Evolutionary conservation across 2,888 invertebrate species (phyloP).

Genomic region (Acronicta leporina): DNA sequence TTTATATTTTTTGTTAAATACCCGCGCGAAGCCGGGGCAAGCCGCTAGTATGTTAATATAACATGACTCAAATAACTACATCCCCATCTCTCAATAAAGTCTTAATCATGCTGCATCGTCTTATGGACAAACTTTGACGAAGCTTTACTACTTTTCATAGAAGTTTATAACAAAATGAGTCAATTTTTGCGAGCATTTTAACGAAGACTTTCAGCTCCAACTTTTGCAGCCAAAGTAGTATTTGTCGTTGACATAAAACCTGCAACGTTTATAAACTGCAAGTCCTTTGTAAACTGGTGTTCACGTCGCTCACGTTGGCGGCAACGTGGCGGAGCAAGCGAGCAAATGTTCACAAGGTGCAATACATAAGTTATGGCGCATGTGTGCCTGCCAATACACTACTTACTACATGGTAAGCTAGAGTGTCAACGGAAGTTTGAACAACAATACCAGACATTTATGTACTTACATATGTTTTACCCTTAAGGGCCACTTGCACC

Average conservation of each 20-base stretch:
- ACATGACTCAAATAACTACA: no score
- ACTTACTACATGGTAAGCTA: not conserved
- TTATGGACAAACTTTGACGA: no score
- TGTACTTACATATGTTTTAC: not conserved
- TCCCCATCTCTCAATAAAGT: no score
- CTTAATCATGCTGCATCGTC: no score
- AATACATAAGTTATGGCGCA: slow-evolving; percentile 16
- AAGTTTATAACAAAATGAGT: not conserved
- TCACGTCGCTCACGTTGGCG: not conserved
- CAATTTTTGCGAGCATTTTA: not conserved
- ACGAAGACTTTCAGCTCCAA: not conserved
- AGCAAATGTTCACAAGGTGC: slow-evolving; percentile 5
- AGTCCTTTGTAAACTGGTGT: slow-evolving; percentile 1
- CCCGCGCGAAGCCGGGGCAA: no score
- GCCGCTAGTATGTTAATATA: no score
- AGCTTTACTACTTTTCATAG: not conserved
- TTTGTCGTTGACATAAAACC: slow-evolving; percentile 6
- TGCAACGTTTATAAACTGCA: slow-evolving; percentile 2
- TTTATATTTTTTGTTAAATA: no score
- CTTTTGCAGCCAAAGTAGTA: no score
- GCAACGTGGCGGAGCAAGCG: not conserved
- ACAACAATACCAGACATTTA: not conserved
- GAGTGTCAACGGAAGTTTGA: not conserved
- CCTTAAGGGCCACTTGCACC: no score
- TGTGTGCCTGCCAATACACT: not conserved